phyloP scores from a whole-genome alignment of 64 coral and sea anemone genomes.

The Anthopleura sola region DNA sequence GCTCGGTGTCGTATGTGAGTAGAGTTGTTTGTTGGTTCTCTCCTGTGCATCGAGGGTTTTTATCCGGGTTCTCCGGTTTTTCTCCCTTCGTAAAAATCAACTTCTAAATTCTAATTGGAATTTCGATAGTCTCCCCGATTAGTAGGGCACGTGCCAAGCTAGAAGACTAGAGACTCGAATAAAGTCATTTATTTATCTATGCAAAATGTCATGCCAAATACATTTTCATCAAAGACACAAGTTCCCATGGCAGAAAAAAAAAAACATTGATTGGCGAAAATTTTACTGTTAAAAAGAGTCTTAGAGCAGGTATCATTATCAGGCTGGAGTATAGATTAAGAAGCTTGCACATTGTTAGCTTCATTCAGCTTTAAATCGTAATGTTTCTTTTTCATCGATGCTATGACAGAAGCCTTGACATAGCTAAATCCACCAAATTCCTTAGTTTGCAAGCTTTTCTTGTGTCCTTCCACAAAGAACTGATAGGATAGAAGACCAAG shows the following conservation, averaged over 20 bases:
- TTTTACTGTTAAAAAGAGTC: slow-evolving; percentile 4
- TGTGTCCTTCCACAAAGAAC: not conserved
- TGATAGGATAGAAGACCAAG: no score
- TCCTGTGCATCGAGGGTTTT: no score
- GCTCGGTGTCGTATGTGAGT: no score
- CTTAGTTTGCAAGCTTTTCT: not conserved
- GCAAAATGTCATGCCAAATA: slow-evolving; percentile 25
- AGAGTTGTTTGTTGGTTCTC: no score
- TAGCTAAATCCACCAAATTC: not conserved
- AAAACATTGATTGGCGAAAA: slow-evolving; percentile 4
- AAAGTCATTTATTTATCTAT: no score
- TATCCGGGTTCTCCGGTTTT: no score
- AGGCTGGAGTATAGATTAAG: slow-evolving; percentile 55
- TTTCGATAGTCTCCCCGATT: no score
- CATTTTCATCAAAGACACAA: not conserved
- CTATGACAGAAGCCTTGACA: not conserved
- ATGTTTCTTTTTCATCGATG: no score
- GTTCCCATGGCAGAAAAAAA: not conserved
- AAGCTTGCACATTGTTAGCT: slow-evolving; percentile 40
- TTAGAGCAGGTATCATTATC: slow-evolving; percentile 17
- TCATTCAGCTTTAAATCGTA: slow-evolving; percentile 79
- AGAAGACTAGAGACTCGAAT: no score
- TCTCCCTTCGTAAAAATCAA: no score
- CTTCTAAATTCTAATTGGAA: no score
- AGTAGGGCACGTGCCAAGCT: no score